Conservation (phyloP, 2,888 invertebrate species). For the Cheilosia urbana region DNA sequence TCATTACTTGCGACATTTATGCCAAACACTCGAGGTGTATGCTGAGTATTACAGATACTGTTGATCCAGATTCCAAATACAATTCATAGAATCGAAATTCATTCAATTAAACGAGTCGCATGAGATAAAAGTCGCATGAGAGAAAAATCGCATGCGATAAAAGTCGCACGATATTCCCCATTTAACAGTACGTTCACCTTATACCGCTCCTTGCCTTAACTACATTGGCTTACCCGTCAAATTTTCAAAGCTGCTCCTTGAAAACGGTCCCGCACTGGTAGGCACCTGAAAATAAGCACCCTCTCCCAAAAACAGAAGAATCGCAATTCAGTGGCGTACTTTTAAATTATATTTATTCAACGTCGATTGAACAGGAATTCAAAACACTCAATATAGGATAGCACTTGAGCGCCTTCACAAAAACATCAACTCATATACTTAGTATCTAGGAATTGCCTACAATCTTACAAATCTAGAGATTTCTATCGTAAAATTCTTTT, state of each 20-base stretch:
- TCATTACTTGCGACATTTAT: too few species aligned
- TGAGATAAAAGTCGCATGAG: too few species aligned
- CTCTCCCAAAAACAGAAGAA: neutral
- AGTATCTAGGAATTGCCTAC: conserved; percentile 67
- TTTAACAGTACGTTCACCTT: too few species aligned
- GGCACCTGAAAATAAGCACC: neutral
- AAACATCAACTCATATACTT: conserved; percentile 10
- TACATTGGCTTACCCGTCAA: too few species aligned
- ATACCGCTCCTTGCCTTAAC: too few species aligned
- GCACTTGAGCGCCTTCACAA: conserved; percentile 26
- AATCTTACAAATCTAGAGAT: conserved; percentile 34
- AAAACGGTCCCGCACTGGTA: neutral
- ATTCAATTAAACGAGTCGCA: too few species aligned
- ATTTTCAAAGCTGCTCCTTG: neutral
- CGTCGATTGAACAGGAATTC: conserved; percentile 44
- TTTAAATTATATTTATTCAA: conserved; percentile 54
- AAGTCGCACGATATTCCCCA: too few species aligned
- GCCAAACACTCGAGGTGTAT: too few species aligned
- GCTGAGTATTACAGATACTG: too few species aligned
- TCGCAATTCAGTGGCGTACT: neutral
- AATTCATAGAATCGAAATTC: too few species aligned
- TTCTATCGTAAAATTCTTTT: conserved; percentile 6
- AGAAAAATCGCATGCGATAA: too few species aligned
- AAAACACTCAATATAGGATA: conserved; percentile 53
- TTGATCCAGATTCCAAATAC: too few species aligned